Percentiles rank a stretch among this genome's conserved stretches.
phyloP scores from a whole-genome alignment of 1,140 invertebrate species.

The Tetraneura akinire region DNA sequence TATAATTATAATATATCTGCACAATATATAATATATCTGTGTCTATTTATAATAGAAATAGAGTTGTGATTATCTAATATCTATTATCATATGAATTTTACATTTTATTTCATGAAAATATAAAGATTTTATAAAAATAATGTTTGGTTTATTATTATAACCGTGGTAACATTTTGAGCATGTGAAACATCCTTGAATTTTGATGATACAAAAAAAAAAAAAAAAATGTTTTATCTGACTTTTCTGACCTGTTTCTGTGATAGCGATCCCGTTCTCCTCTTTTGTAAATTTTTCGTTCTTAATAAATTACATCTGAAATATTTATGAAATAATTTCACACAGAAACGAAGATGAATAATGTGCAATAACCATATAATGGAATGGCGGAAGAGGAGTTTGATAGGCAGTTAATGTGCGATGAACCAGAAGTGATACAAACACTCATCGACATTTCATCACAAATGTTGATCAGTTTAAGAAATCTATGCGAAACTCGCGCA shows the following conservation, averaged over 20 bases:
- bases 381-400: conserved; percentile 54
- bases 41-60: no score
- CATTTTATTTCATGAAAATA: no score
- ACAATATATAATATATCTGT: no score
- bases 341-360: conserved; percentile 36
- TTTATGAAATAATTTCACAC: neutral
- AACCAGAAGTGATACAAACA: conserved; percentile 69
- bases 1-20: no score
- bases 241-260: conserved; percentile 51
- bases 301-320: neutral
- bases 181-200: conserved; percentile 37
- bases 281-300: conserved; percentile 23
- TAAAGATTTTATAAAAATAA: no score
- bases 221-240: conserved; percentile 47
- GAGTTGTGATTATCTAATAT: no score
- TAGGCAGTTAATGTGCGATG: conserved; percentile 50
- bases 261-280: conserved; percentile 37
- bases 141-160: conserved; percentile 31
- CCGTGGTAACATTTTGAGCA: conserved; percentile 36
- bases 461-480: conserved; percentile 86
- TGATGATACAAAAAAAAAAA: conserved; percentile 34
- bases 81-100: no score
- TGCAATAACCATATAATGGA: conserved; percentile 51
- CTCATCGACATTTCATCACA: conserved; percentile 95
- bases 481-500: conserved; percentile 86